These are phyloP conservation scores for Lycaon pictus DNA, from an alignment of 2,113 vertebrate genomes.

Conservation along the genomic window DNA sequence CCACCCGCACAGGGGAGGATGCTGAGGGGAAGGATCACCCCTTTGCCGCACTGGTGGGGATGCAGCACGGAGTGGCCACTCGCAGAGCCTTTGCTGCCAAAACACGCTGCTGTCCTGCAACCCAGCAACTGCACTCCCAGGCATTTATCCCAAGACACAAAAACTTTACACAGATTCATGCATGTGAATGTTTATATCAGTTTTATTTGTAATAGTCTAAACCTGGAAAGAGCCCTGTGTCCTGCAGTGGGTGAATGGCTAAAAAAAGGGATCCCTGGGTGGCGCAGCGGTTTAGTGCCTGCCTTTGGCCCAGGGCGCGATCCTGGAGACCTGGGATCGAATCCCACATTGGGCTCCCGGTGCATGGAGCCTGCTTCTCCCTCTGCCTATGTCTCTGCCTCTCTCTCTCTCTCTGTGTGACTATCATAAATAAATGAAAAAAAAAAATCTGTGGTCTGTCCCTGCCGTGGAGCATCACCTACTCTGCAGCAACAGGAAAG, in stretches of 20 bases:
- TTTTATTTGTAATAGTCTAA: not conserved
- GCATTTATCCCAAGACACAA: not conserved
- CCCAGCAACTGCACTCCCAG: not conserved
- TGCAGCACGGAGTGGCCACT: fast-evolving
- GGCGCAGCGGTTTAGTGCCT: too few relatives aligned
- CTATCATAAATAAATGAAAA: too few relatives aligned
- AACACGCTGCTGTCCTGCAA: not conserved
- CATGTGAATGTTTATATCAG: not conserved
- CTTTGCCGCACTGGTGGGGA: not conserved
- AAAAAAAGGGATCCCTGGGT: too few relatives aligned
- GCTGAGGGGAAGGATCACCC: fast-evolving
- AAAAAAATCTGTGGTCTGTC: too few relatives aligned
- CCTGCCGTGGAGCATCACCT: fast-evolving
- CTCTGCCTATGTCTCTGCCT: too few relatives aligned
- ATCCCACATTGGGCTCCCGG: too few relatives aligned
- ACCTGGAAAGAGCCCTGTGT: not conserved
- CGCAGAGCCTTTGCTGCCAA: fast-evolving
- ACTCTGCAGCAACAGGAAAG: not conserved
- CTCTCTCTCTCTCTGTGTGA: too few relatives aligned
- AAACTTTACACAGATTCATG: too few relatives aligned
- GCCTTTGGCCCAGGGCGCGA: too few relatives aligned
- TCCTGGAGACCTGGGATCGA: too few relatives aligned
- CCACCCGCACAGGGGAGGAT: not conserved
- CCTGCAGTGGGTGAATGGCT: not conserved
- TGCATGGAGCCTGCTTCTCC: too few relatives aligned